Conservation (phyloP, 2,797 vertebrate species). For the Agapornis canus region DNA sequence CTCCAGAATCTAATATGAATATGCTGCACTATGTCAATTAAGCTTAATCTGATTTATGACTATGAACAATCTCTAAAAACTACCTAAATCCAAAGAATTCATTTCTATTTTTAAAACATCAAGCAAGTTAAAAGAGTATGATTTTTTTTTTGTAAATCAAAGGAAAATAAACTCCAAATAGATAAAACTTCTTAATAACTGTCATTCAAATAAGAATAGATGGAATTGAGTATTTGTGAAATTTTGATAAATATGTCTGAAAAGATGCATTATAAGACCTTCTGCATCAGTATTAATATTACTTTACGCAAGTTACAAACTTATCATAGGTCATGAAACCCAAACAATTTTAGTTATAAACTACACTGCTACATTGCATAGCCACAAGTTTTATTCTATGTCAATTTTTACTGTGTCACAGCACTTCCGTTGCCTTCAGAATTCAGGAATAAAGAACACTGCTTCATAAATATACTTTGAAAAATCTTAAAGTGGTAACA, state of each 20-base stretch:
- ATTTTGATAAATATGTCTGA: not conserved
- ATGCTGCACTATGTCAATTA: not conserved
- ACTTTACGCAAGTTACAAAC: not conserved
- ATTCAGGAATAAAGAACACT: not conserved
- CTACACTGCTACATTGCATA: not conserved
- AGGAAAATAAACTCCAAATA: not conserved
- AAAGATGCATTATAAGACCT: not conserved
- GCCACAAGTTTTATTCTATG: not conserved
- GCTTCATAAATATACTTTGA: not conserved
- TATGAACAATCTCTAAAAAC: not conserved
- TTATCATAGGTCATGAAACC: not conserved
- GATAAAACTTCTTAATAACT: not conserved
- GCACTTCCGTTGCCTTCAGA: not conserved
- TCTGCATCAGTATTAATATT: not conserved
- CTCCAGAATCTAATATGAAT: not conserved
- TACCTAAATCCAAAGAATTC: not conserved
- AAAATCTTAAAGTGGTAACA: not conserved
- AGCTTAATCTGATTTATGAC: not conserved
- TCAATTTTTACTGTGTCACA: not conserved
- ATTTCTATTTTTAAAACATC: not conserved
- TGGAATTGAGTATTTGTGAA: not conserved
- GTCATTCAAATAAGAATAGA: not conserved
- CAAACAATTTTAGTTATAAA: not conserved
- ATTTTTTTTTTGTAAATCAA: not conserved
- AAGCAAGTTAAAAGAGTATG: not conserved